Percentiles rank a stretch among this genome's conserved stretches.
These are phyloP conservation scores for Emydoidea blandingii DNA, from an alignment of 2,797 vertebrate species.

Conservation along the genomic window DNA sequence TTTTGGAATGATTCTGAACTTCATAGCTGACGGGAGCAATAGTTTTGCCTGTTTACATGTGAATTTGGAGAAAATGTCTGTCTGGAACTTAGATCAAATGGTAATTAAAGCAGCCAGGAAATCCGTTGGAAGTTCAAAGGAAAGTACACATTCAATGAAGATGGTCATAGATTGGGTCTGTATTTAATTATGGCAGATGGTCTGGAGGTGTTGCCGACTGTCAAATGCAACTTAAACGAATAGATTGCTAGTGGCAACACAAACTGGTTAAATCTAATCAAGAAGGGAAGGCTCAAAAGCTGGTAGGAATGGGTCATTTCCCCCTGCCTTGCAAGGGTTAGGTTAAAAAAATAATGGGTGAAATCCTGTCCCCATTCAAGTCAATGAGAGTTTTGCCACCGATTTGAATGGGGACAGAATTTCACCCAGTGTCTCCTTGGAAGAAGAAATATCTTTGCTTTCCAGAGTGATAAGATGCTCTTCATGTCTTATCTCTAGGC, in stretches of 20 bases:
- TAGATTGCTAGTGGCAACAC: neutral
- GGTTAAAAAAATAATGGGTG: fast-evolving
- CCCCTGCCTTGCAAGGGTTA: neutral
- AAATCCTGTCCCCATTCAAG: neutral
- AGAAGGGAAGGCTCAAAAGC: conserved; percentile 12
- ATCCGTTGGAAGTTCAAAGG: neutral
- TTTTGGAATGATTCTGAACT: neutral
- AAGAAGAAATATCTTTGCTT: conserved; percentile 20
- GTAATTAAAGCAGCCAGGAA: conserved; percentile 18
- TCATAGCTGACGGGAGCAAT: conserved; percentile 7
- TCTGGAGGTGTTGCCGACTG: neutral
- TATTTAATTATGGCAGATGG: neutral
- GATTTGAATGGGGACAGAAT: neutral
- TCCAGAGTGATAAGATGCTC: neutral
- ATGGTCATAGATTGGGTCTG: neutral
- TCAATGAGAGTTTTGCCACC: neutral
- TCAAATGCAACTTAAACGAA: neutral
- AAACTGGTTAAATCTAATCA: neutral
- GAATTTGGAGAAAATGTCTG: neutral
- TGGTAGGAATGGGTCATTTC: neutral
- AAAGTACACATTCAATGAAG: neutral
- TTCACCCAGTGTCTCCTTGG: neutral
- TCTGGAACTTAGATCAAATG: neutral
- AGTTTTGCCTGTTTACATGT: neutral
- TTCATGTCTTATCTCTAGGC: conserved; percentile 2